These are phyloP conservation scores for Atta cephalotes DNA, from an alignment of 1,140 invertebrate genomes.

Conservation along the genomic window DNA sequence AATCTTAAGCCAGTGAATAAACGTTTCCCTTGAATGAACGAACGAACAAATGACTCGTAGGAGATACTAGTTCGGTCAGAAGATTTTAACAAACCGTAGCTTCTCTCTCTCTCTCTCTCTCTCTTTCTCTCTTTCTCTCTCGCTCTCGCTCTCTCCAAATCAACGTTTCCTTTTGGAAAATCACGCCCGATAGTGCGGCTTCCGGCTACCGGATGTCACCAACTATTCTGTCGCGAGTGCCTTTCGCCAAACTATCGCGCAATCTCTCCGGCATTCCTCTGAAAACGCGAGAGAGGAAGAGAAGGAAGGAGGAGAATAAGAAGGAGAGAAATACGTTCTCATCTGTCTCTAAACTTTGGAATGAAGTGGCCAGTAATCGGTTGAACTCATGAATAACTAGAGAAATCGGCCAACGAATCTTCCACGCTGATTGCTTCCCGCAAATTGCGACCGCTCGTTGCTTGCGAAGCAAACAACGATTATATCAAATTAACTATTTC, in stretches of 20 bases:
- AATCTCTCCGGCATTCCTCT: constrained; percentile 2
- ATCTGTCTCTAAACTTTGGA: constrained; percentile 22
- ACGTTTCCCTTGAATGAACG: neutral
- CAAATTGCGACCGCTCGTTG: constrained; percentile 21
- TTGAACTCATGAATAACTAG: constrained; percentile 46
- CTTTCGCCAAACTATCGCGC: constrained; percentile 34
- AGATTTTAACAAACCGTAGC: constrained; percentile 30
- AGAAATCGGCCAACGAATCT: constrained; percentile 47
- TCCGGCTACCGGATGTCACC: constrained; percentile 61
- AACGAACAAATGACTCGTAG: constrained; percentile 5
- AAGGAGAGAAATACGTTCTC: neutral
- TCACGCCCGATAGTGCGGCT: neutral
- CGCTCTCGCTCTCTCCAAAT: neutral
- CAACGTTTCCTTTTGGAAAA: constrained; percentile 14
- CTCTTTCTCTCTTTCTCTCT: neutral
- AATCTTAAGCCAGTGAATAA: constrained; percentile 56
- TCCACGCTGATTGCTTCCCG: constrained; percentile 21
- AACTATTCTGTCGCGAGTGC: constrained; percentile 61
- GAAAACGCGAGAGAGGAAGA: neutral
- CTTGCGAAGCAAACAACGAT: neutral
- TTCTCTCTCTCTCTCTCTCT: neutral
- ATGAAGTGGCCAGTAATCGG: neutral
- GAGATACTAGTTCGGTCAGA: neutral
- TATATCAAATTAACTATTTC: constrained; percentile 18
- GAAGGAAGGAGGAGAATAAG: neutral